A percentile compares a stretch with the other conserved stretches of the same genome.
Conservation (phyloP, 1,140 invertebrate species). For the Drosophila ambigua region DNA sequence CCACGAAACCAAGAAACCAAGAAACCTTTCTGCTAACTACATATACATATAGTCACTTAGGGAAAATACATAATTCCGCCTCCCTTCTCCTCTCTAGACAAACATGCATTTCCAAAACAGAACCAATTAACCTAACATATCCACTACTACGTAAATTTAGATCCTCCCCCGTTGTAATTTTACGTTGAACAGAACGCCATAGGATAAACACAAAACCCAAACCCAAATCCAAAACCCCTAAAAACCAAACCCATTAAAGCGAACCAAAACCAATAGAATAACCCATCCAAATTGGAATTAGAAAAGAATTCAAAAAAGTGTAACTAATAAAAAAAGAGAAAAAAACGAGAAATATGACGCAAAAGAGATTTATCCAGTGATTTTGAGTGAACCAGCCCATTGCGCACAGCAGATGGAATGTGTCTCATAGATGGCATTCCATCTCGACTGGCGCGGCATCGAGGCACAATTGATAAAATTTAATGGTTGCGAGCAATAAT, state of each 20-base stretch:
- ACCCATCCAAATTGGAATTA: slow-evolving; percentile 79
- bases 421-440: slow-evolving; percentile 51
- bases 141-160: slow-evolving; percentile 55
- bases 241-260: slow-evolving; percentile 29
- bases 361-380: slow-evolving; percentile 19
- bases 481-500: slow-evolving; percentile 84
- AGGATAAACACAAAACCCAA: slow-evolving; percentile 22
- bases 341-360: slow-evolving; percentile 22
- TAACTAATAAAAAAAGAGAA: slow-evolving; percentile 34
- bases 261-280: slow-evolving; percentile 81
- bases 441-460: slow-evolving; percentile 43
- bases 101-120: slow-evolving; percentile 62
- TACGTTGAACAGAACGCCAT: slow-evolving; percentile 25
- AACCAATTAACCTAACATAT: slow-evolving; percentile 72
- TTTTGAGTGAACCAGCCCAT: slow-evolving; percentile 61
- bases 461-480: slow-evolving; percentile 55
- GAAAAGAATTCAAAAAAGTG: slow-evolving; percentile 53
- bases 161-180: slow-evolving; percentile 17
- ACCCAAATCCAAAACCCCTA: slow-evolving; percentile 1
- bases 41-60: slow-evolving; percentile 45
- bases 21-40: slow-evolving; percentile 40
- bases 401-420: slow-evolving; percentile 66
- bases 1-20: slow-evolving; percentile 21
- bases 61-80: slow-evolving; percentile 17
- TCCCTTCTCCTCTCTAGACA: slow-evolving; percentile 35